Base-by-base conservation (phyloP, 1,140 invertebrate genomes). In the Macrobrachium rosenbergii region DNA sequence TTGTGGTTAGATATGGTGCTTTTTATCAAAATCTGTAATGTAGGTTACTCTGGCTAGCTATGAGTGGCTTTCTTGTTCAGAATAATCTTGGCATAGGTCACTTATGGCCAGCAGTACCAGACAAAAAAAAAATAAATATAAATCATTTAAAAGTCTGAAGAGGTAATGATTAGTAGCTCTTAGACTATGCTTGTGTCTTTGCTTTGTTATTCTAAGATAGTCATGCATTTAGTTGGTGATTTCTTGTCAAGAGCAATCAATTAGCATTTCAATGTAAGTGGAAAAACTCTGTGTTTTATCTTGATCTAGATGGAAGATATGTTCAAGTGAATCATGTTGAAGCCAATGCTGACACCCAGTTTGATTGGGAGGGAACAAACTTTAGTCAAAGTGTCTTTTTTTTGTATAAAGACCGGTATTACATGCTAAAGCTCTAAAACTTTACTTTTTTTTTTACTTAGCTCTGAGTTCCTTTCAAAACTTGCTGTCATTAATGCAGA, bases 61-160 rank as follows among this genome's bases (percentile, higher is more conserved):
- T 87, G 78, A 87, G 85, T 87, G 85, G 85, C 85, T 87, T 78
- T 81, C 28, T 59, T 87, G 76, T 80, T 80, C 59, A 82, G 37
- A 81, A 52, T 87, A 75, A 62, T 45, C 52, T 62, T 60, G 21
- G 21, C 73, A 75, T 81, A 87, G 85, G 85, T 87, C 85, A 87
- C 85, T 81, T 80, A 86, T 86, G 83, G 83, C 83, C 81, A 79
- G 85, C 85, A 87, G 85, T 87, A 78, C 78, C 85, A 87, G 81
- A 81, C 85, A 64, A 69, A 58, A 86, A 21, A 81, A 52, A 43
- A 37, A 37, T n/a, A 37, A 37, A 37, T 37, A 37, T 37, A 37
- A 37, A 67, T 67, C 19, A 45, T 60, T 60, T 86, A 45, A 75
- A 75, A 37, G 77, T 62, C 43, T 64, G 37, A 67, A 78, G 45